phyloP scores from a whole-genome alignment of 2,888 invertebrate species.

The Cordylochernes scorpioides region DNA sequence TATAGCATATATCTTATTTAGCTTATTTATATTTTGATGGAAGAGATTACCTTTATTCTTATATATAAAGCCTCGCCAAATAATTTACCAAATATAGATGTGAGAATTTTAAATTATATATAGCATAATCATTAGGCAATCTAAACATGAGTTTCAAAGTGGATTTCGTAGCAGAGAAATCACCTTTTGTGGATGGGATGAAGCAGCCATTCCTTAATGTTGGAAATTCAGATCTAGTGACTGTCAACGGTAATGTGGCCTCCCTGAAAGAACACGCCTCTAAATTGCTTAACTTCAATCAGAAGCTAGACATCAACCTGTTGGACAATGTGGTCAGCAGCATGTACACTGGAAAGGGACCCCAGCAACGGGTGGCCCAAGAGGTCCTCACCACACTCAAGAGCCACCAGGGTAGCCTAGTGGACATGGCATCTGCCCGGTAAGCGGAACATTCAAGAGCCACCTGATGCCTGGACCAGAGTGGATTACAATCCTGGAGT shows the following conservation, averaged over 20 bases:
- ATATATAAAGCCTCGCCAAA: no score
- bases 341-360: slow-evolving; percentile 61
- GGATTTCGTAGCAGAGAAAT: no score
- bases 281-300: slow-evolving; percentile 69
- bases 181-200: slow-evolving; percentile 14
- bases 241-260: slow-evolving; percentile 26
- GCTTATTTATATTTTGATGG: no score
- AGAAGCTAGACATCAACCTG: slow-evolving; percentile 79
- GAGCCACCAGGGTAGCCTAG: slow-evolving; percentile 83
- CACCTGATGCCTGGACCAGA: slow-evolving; percentile 98
- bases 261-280: slow-evolving; percentile 51
- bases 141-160: no score
- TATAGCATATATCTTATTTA: no score
- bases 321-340: slow-evolving; percentile 80
- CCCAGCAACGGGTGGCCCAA: slow-evolving; percentile 63
- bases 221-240: slow-evolving; percentile 1
- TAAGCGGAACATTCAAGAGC: slow-evolving; percentile 82
- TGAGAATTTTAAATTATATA: no score
- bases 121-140: no score
- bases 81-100: no score
- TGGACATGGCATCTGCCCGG: no score
- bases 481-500: slow-evolving; percentile 98
- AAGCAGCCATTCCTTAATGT: slow-evolving; percentile 11
- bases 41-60: no score
- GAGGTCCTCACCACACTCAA: slow-evolving; percentile 79